A percentile compares a stretch with the other conserved stretches of the same genome.
These are phyloP conservation scores for Oxygymnocypris stewartii DNA, from an alignment of 2,113 vertebrate genomes.

Conservation along the genomic window DNA sequence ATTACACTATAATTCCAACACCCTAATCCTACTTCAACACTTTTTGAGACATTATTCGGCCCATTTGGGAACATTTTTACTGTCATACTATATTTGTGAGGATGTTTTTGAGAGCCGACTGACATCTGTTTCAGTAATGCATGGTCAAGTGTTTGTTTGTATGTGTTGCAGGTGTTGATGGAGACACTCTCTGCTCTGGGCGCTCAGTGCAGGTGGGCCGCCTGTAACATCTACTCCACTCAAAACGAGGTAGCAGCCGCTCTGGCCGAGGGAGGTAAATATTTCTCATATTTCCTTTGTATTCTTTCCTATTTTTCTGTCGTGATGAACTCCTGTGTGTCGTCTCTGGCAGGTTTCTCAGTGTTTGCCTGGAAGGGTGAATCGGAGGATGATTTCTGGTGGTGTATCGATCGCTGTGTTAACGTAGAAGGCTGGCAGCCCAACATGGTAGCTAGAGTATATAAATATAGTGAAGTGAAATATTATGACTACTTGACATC, in stretches of 20 bases:
- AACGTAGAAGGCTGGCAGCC: constrained; percentile 98
- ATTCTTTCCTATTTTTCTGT: not conserved
- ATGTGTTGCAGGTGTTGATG: constrained; percentile 85
- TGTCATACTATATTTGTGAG: not conserved
- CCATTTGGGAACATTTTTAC: not conserved
- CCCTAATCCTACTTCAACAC: not conserved
- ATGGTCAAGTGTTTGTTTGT: not conserved
- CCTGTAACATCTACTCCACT: constrained; percentile 98
- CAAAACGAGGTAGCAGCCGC: constrained; percentile 97
- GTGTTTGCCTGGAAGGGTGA: constrained; percentile 99
- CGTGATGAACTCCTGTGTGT: not conserved
- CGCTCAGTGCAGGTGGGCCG: constrained; percentile 96
- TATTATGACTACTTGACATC: not conserved
- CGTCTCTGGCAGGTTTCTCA: constrained; percentile 80
- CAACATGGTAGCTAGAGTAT: constrained; percentile 84
- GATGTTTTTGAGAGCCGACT: not conserved
- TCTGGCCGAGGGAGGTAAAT: constrained; percentile 89
- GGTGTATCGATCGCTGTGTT: constrained; percentile 98
- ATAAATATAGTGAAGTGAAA: not conserved
- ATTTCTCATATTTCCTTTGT: not conserved
- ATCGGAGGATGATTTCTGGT: constrained; percentile 99
- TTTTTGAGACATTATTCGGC: not conserved
- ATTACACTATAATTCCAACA: not conserved
- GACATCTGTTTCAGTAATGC: not conserved
- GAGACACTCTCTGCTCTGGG: constrained; percentile 93